phyloP scores from a whole-genome alignment of 53 echinoderm and acorn worm genomes.

The Mesocentrotus franciscanus region DNA sequence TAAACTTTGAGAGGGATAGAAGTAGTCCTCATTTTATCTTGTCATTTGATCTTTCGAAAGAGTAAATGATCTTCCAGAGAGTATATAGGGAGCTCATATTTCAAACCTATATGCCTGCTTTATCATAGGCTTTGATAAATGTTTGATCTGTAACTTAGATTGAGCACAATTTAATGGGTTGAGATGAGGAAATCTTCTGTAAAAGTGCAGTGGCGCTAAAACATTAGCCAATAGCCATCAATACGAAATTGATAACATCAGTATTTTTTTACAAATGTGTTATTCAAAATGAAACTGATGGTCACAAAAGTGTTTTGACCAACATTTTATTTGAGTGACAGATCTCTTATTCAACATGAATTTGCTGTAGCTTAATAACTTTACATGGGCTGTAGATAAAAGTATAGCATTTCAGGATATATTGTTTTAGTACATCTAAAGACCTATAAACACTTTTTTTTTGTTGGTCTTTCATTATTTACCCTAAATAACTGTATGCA shows the following conservation, averaged over 20 bases:
- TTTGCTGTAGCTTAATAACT: background rate
- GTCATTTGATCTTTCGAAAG: background rate
- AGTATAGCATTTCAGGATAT: background rate
- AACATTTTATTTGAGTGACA: background rate
- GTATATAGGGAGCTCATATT: background rate
- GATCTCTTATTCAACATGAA: background rate
- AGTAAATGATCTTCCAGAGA: background rate
- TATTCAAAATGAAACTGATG: background rate
- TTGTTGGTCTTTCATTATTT: background rate
- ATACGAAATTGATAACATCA: background rate
- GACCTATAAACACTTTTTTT: background rate
- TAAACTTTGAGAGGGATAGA: background rate
- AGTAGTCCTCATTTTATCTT: background rate
- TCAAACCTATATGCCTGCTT: background rate
- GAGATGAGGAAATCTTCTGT: background rate
- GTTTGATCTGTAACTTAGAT: slow-evolving; percentile 15
- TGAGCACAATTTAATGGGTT: background rate
- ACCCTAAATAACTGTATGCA: background rate
- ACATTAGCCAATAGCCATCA: background rate
- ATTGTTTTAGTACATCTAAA: background rate
- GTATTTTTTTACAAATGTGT: background rate
- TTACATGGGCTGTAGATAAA: background rate
- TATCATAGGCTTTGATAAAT: background rate
- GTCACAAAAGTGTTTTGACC: background rate
- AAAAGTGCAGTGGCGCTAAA: background rate